Base-by-base conservation (phyloP, 2,888 invertebrate species). In the Lithophane socia region DNA sequence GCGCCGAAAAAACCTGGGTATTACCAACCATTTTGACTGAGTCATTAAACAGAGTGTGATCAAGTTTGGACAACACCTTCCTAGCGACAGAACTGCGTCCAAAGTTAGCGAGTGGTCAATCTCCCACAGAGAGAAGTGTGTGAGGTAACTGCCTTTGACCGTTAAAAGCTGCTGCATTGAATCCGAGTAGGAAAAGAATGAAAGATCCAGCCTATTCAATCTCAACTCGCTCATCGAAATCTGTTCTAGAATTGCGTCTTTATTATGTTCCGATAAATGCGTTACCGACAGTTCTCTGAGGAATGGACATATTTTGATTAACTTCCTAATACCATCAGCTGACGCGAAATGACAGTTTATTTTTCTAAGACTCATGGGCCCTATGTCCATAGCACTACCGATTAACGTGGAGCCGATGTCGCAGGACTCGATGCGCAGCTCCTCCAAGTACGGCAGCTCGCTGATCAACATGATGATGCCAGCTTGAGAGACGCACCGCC, bases 371-470 rank as follows among this genome's bases (percentile, higher is more conserved):
- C 93, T 93, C 44, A 97, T 90, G 0, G 96, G 96, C 24, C 95
- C 95, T 73, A 96, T 93, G 3, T 93, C 92, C 65, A 91, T 83
- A 13, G 92, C 89, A 7, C 95, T 92, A n/a, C 94, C 91, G 42
- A 96, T 95, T 54, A 97, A 91, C 8, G 96, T 96, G 0, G 97
- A 95, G 44, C 96, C 97, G 70, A 97, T 94, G 88, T 97, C 97
- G 87, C 97, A 97, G 60, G 97, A 96, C 88, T 97, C 97, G 70
- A 97, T 96, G 71, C 93, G 90, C 54, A 97, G 88, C 71, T 97
- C 97, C 89, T 96, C 96, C 83, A 97, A 91, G 81, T 92, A 92
- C 7, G 96, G 97, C 58, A 97, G 93, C 79, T 93, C 92, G 52
- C 92, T 92, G 73, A 96, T 92, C 49, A 97, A 86, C 92, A 92